Evolutionary conservation across 1,140 invertebrate genomes (phyloP).

Genomic region (Lineus longissimus): DNA sequence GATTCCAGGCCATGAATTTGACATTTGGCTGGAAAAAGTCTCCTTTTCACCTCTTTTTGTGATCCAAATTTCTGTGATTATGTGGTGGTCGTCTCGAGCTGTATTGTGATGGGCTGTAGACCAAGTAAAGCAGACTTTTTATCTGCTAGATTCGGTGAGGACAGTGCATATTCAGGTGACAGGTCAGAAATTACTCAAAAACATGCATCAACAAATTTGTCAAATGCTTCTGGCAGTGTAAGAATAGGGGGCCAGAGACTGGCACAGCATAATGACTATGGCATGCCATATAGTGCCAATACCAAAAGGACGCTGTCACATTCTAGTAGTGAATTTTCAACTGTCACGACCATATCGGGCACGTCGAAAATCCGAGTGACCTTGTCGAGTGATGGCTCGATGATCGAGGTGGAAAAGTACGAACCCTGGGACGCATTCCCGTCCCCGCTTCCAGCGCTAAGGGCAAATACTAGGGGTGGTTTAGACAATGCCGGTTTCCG

Average conservation of each 20-base stretch:
- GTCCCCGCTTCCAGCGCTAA: too few relatives aligned
- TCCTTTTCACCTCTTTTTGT: neutral
- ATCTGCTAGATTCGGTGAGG: neutral
- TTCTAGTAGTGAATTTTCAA: neutral
- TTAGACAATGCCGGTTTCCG: too few relatives aligned
- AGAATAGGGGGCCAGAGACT: neutral
- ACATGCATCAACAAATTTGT: neutral
- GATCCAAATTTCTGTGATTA: constrained; percentile 1
- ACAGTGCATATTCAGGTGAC: neutral
- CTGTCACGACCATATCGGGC: neutral
- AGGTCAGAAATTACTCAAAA: neutral
- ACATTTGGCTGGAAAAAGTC: too few relatives aligned
- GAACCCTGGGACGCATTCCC: neutral
- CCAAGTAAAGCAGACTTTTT: constrained; percentile 2
- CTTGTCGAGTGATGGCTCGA: neutral
- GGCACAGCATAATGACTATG: neutral
- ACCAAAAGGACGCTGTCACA: neutral
- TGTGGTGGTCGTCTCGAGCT: too few relatives aligned
- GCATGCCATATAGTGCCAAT: neutral
- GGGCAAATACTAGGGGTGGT: too few relatives aligned
- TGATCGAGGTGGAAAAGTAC: constrained; percentile 5
- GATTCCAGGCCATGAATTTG: too few relatives aligned
- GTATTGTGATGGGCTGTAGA: neutral
- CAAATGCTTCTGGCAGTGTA: neutral
- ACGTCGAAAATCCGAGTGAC: neutral